Conservation (phyloP, 2,797 vertebrate genomes). For the Hippocampus kuda region DNA sequence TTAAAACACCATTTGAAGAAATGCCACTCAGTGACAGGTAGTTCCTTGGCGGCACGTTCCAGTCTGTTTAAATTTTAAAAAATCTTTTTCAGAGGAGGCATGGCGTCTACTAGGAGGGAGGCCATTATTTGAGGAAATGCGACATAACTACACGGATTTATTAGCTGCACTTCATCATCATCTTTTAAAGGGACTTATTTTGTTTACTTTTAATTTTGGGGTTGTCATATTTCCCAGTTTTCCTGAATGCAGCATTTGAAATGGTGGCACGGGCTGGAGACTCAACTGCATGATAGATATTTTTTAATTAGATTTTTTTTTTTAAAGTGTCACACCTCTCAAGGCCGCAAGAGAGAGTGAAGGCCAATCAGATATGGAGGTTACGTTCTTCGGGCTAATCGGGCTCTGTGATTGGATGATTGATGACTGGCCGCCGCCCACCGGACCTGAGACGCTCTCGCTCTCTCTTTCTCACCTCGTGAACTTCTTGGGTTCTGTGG, state of each 20-base stretch:
- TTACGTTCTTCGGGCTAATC: background rate
- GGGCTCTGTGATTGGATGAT: conserved; percentile 34
- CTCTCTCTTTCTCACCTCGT: conserved; percentile 78
- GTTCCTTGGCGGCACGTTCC: too few species aligned
- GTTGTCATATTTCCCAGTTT: background rate
- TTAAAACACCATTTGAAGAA: too few species aligned
- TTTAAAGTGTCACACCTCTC: too few species aligned
- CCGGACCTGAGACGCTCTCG: conserved; percentile 44
- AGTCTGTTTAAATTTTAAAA: too few species aligned
- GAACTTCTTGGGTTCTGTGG: conserved; percentile 95
- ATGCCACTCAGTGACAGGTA: too few species aligned
- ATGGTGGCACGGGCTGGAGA: background rate
- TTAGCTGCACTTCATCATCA: too few species aligned
- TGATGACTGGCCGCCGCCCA: conserved; percentile 17
- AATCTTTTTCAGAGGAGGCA: too few species aligned
- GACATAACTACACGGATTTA: too few species aligned
- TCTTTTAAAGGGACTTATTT: too few species aligned
- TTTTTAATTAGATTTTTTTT: background rate
- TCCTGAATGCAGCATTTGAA: background rate
- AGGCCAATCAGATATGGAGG: background rate
- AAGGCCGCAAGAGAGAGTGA: background rate
- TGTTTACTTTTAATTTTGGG: background rate
- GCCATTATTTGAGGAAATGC: too few species aligned
- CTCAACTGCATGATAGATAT: background rate
- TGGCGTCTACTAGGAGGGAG: too few species aligned